Evolutionary conservation across 2,113 vertebrate genomes (phyloP).

Genomic region (Dolichotis patagonum): DNA sequence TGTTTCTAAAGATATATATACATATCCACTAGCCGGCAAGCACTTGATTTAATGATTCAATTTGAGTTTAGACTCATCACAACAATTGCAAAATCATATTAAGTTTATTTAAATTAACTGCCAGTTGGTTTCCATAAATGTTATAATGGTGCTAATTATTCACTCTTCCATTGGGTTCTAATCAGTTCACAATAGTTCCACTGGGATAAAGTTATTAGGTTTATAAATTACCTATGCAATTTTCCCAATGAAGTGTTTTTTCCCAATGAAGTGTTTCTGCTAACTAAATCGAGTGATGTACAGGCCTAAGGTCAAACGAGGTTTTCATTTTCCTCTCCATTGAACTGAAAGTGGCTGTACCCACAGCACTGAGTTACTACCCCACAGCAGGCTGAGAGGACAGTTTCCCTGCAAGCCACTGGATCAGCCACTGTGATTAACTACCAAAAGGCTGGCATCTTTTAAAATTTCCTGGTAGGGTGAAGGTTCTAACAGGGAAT

Average conservation of each 20-base stretch:
- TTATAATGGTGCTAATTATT: neutral
- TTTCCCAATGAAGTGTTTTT: slow-evolving; percentile 1
- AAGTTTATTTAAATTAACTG: slow-evolving; percentile 13
- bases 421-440: neutral
- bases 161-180: neutral
- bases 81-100: neutral
- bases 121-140: neutral
- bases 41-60: neutral
- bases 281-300: neutral
- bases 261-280: neutral
- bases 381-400: neutral
- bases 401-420: neutral
- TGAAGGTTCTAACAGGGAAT: neutral
- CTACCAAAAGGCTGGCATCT: neutral
- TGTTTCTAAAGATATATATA: neutral
- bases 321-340: slow-evolving; percentile 58
- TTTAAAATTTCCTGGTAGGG: neutral
- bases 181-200: neutral
- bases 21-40: neutral
- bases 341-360: slow-evolving; percentile 11
- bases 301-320: slow-evolving; percentile 45
- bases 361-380: neutral
- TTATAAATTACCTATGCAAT: slow-evolving; percentile 25
- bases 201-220: neutral
- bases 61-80: neutral